These are phyloP conservation scores for Micronycteris hirsuta DNA, from an alignment of 2,113 vertebrate species.

Conservation along the genomic window DNA sequence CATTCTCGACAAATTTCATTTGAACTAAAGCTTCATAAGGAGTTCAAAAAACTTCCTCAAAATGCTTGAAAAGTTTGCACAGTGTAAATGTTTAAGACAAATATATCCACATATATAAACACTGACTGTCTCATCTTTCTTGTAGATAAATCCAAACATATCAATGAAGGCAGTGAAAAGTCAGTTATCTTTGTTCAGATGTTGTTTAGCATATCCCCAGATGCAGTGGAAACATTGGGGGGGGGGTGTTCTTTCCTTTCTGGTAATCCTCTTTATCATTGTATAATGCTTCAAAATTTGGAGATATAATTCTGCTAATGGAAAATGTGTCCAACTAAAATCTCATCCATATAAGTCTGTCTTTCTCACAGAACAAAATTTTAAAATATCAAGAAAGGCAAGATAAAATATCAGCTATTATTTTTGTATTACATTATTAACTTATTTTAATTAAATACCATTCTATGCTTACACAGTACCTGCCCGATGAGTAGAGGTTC, in stretches of 20 bases:
- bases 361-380: slow-evolving; percentile 57
- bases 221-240: slow-evolving; percentile 56
- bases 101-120: slow-evolving; percentile 76
- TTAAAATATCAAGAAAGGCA: slow-evolving; percentile 52
- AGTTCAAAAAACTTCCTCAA: slow-evolving; percentile 71
- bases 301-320: slow-evolving; percentile 71
- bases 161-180: slow-evolving; percentile 61
- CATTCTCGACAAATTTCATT: slow-evolving; percentile 50
- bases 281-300: slow-evolving; percentile 70
- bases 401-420: slow-evolving; percentile 42
- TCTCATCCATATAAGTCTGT: slow-evolving; percentile 66
- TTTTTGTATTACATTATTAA: slow-evolving; percentile 64
- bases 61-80: slow-evolving; percentile 72
- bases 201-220: slow-evolving; percentile 73
- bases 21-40: slow-evolving; percentile 29
- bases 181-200: slow-evolving; percentile 76
- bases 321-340: slow-evolving; percentile 75
- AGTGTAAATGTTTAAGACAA: slow-evolving; percentile 84
- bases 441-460: slow-evolving; percentile 69
- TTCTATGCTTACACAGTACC: slow-evolving; percentile 14
- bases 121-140: slow-evolving; percentile 64
- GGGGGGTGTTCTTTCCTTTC: slow-evolving; percentile 61
- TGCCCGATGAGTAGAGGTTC: too few relatives aligned
- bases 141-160: slow-evolving; percentile 72
- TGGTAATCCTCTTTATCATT: slow-evolving; percentile 69